Percentiles rank a stretch among this genome's conserved stretches.
These are phyloP conservation scores for Rhynchonycteris naso DNA, from an alignment of 2,797 vertebrate species.

Conservation along the genomic window DNA sequence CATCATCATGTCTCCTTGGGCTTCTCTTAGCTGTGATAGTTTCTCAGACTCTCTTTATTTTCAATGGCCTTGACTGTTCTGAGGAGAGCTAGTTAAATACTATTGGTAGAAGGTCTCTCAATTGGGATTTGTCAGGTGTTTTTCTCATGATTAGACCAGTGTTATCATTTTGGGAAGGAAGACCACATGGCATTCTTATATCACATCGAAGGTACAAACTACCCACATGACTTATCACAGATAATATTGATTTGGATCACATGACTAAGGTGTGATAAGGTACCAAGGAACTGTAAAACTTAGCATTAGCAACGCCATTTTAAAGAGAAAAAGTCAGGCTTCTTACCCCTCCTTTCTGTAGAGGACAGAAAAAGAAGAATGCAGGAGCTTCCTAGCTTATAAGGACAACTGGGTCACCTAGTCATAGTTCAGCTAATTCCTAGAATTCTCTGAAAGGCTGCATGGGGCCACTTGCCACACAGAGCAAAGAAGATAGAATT, in stretches of 20 bases:
- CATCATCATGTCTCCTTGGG: neutral
- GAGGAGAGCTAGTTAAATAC: neutral
- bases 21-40: neutral
- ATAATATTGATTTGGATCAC: neutral
- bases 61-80: neutral
- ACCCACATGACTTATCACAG: neutral
- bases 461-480: too few species aligned
- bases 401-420: too few species aligned
- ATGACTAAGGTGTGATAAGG: neutral
- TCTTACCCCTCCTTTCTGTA: too few species aligned
- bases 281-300: too few species aligned
- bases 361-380: too few species aligned
- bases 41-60: neutral
- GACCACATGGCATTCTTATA: neutral
- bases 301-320: too few species aligned
- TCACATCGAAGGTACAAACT: neutral
- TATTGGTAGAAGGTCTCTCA: neutral
- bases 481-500: too few species aligned
- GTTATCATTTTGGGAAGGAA: neutral
- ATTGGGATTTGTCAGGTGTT: neutral
- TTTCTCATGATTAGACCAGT: neutral
- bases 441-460: too few species aligned
- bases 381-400: too few species aligned
- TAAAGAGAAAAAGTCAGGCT: too few species aligned
- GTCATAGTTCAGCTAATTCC: too few species aligned